These are phyloP conservation scores for Microctonus aethiopoides DNA, from an alignment of 2,888 invertebrate species.

Conservation along the genomic window DNA sequence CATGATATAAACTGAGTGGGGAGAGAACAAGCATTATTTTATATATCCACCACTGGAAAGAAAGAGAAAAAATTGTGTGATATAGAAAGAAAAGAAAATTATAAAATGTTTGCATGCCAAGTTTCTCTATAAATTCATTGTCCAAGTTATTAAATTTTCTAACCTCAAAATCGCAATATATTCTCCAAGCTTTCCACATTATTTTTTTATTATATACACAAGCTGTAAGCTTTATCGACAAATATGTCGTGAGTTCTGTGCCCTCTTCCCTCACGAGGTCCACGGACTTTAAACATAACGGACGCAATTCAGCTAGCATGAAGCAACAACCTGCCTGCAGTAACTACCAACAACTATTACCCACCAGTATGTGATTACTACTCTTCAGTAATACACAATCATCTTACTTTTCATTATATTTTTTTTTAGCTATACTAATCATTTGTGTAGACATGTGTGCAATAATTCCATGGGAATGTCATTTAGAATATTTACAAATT, in stretches of 20 bases:
- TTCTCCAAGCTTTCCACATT: neutral
- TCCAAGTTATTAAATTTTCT: neutral
- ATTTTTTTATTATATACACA: too few relatives aligned
- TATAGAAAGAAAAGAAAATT: conserved; percentile 37
- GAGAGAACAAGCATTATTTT: neutral
- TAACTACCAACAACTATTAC: conserved; percentile 30
- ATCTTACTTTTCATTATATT: neutral
- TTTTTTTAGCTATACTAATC: too few relatives aligned
- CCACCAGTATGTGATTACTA: neutral
- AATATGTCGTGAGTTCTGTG: conserved; percentile 25
- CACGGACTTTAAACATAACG: conserved; percentile 42
- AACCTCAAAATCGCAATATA: neutral
- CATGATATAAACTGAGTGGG: conserved; percentile 33
- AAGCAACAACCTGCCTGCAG: too few relatives aligned
- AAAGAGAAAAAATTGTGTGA: conserved; percentile 9
- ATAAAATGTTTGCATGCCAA: conserved; percentile 40
- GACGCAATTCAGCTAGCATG: conserved; percentile 36
- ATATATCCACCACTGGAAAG: neutral
- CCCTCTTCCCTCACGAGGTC: conserved; percentile 5
- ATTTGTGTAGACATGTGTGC: neutral
- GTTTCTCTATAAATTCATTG: neutral
- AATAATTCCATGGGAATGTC: neutral
- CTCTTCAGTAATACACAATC: neutral
- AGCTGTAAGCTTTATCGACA: conserved; percentile 3
- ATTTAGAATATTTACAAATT: too few relatives aligned